phyloP scores from a whole-genome alignment of 2,888 invertebrate genomes.

The Clivina fossor region DNA sequence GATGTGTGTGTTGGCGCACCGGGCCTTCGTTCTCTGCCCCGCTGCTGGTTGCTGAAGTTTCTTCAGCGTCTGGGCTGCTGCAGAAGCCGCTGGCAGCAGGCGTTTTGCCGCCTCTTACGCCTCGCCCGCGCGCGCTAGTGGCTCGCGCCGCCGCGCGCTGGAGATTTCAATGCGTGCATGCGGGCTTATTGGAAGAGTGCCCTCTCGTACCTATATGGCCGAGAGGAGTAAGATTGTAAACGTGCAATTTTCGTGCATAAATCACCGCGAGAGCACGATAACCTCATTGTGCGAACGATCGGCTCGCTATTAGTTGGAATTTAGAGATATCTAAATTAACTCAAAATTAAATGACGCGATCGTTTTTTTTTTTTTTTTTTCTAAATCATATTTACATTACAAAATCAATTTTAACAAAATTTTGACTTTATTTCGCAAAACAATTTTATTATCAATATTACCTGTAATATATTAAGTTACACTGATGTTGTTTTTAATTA shows the following conservation, averaged over 20 bases:
- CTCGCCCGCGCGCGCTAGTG: neutral
- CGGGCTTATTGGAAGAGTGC: conserved; percentile 14
- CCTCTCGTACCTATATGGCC: conserved; percentile 13
- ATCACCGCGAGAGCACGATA: conserved; percentile 27
- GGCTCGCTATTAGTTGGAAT: no score
- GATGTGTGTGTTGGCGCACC: conserved; percentile 43
- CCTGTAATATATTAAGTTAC: no score
- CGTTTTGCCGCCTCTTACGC: neutral
- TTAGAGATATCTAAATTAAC: conserved; percentile 23
- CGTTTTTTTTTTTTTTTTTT: no score
- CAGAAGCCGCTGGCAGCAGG: conserved; percentile 20
- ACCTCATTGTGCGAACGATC: no score
- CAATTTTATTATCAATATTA: no score
- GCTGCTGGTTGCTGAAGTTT: conserved; percentile 29
- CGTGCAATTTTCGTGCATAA: conserved; percentile 32
- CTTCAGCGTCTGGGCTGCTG: conserved; percentile 15
- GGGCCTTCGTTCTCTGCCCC: conserved; percentile 36
- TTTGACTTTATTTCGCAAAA: no score
- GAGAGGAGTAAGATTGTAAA: conserved; percentile 13
- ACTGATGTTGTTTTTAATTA: no score
- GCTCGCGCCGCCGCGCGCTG: neutral
- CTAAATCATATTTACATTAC: no score
- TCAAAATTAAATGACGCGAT: no score
- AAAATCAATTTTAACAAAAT: no score
- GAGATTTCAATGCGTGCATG: conserved; percentile 12